Conservation (phyloP, 2,888 invertebrate genomes). For the Xanthostigma xanthostigma region DNA sequence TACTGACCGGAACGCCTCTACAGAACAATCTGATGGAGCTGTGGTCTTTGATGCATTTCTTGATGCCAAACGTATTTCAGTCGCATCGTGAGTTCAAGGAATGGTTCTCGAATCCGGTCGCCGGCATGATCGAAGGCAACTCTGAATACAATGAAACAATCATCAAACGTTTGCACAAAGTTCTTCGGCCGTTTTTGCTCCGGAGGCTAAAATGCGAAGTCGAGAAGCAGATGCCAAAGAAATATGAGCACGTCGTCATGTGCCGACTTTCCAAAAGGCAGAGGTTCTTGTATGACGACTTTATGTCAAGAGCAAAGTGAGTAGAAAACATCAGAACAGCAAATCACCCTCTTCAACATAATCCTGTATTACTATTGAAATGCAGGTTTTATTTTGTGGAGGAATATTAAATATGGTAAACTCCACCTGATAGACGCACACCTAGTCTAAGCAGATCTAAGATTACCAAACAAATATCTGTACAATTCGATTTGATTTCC, state of each 20-base stretch:
- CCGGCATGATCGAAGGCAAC: slow-evolving; percentile 89
- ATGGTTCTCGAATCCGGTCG: slow-evolving; percentile 97
- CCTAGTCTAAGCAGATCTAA: too few species aligned
- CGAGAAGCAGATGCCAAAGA: slow-evolving; percentile 93
- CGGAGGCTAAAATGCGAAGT: slow-evolving; percentile 87
- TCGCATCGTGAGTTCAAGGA: slow-evolving; percentile 93
- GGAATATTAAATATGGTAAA: too few species aligned
- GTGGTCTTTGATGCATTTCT: slow-evolving; percentile 96
- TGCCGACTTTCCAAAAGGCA: slow-evolving; percentile 92
- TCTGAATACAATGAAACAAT: slow-evolving; percentile 82
- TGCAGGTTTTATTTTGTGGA: too few species aligned
- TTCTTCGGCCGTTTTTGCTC: slow-evolving; percentile 83
- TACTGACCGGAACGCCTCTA: slow-evolving; percentile 88
- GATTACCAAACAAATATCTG: too few species aligned
- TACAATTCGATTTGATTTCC: too few species aligned
- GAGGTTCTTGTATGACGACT: slow-evolving; percentile 95
- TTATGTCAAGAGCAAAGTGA: slow-evolving; percentile 91
- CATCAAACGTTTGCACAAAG: slow-evolving; percentile 81
- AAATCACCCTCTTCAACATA: not conserved
- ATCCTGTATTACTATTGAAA: too few species aligned
- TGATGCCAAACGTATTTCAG: slow-evolving; percentile 94
- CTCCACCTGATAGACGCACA: too few species aligned
- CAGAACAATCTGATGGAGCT: slow-evolving; percentile 94
- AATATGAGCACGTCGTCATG: slow-evolving; percentile 89
- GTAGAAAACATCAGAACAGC: slow-evolving; percentile 20